Percentiles rank a stretch among this genome's conserved stretches.
Conservation (phyloP, 2,797 vertebrate genomes). For the Caiman crocodilus region DNA sequence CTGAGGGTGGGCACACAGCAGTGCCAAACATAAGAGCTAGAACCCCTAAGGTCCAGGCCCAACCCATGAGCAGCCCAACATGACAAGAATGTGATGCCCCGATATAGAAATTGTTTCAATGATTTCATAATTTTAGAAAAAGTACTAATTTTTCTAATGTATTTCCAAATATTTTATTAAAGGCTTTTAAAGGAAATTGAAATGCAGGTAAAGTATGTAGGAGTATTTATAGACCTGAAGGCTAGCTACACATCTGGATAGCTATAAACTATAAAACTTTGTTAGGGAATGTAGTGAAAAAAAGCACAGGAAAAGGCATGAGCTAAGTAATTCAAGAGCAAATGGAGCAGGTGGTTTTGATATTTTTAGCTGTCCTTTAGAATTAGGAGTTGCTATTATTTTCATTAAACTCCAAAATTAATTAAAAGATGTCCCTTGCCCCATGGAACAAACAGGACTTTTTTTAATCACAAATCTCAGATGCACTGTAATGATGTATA, state of each 20-base stretch:
- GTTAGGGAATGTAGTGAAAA: neutral
- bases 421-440: too few species aligned
- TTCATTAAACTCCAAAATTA: neutral
- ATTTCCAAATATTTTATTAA: slow-evolving; percentile 60
- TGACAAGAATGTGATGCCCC: too few species aligned
- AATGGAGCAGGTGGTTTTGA: neutral
- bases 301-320: neutral
- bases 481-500: neutral
- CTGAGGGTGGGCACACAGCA: too few species aligned
- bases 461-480: neutral
- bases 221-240: neutral
- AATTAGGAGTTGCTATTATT: neutral
- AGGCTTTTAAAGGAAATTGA: slow-evolving; percentile 37
- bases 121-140: slow-evolving; percentile 4
- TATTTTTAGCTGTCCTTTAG: slow-evolving; percentile 22
- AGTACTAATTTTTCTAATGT: neutral
- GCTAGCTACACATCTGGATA: neutral
- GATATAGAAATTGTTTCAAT: slow-evolving; percentile 22
- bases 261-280: slow-evolving; percentile 19
- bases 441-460: neutral
- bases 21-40: too few species aligned
- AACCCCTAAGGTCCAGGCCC: too few species aligned
- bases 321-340: slow-evolving; percentile 42
- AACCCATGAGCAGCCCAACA: too few species aligned
- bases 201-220: slow-evolving; percentile 47